Evolutionary conservation across 2,113 vertebrate genomes (phyloP), one percentile per base, ranked within the genome.

Genomic region (Myodes glareolus): DNA sequence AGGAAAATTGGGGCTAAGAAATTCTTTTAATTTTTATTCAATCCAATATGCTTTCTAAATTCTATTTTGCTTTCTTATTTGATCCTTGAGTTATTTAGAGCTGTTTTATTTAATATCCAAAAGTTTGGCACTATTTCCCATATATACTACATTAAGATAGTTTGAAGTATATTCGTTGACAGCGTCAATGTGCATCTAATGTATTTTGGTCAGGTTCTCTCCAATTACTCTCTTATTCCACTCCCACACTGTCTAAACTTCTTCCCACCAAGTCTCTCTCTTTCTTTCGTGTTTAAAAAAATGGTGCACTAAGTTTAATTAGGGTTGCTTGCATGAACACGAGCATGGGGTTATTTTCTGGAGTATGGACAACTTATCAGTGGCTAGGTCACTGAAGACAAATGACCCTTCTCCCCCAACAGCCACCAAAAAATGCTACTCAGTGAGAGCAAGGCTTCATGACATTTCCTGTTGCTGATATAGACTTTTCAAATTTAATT

Each of bases 1-100:
- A 94, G 92, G 85, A 68, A 52, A 92, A 63, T 82, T 81, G 72
- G 76, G 16, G 36, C 86, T 91, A 50, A 97, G 93, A 82, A 81
- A 89, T 86, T 90, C 17, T 93, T 97, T 65, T 31, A 85, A 45
- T 85, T 92, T 95, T 80, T 10, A 58, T 88, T 95, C 16, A 23
- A 25, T 88, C 90, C n/a, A 85, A 93, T 88, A 85, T 86, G 11
- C 33, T 50, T 88, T 85, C 21, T 78, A 13, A 76, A 88, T 97
- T 94, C 45, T 6, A 63, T 63, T 89, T 85, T 84, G n/a, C n/a
- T 25, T 90, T 92, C 7, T 95, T 89, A 72, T 70, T 70, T 95
- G 42, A 70, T 7, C 25, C 7, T 5, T 42, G 6, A 86, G 1
- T 89, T 80, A 55, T 36, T 90, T 76, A 65, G 42, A 88, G 68